phyloP scores from a whole-genome alignment of 1,140 invertebrate genomes.

The Drosophila miranda region DNA sequence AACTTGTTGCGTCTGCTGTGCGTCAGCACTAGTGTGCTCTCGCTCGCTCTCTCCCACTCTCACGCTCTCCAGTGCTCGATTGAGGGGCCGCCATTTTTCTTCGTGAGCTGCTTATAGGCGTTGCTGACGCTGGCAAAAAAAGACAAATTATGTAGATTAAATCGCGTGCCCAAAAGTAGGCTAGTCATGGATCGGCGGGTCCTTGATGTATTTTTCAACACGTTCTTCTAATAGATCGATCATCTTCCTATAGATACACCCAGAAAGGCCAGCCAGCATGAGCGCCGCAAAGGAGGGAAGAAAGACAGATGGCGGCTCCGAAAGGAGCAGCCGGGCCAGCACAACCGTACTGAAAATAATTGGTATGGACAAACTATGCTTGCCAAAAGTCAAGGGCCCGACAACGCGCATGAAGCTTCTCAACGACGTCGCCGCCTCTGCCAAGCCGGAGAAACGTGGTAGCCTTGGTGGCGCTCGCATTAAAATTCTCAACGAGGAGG shows the following conservation, averaged over 20 bases:
- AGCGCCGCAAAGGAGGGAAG: conserved; percentile 45
- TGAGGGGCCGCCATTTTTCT: conserved; percentile 60
- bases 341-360: conserved; percentile 50
- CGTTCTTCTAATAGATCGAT: background rate
- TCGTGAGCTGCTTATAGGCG: conserved; percentile 74
- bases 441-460: conserved; percentile 47
- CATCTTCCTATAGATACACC: conserved; percentile 1
- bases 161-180: conserved; percentile 73
- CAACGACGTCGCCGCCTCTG: conserved; percentile 39
- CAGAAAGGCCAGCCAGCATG: conserved; percentile 30
- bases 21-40: conserved; percentile 38
- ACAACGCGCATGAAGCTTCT: conserved; percentile 58
- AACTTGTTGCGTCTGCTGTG: conserved; percentile 57
- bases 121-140: conserved; percentile 74
- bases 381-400: conserved; percentile 44
- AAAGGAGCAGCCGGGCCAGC: background rate
- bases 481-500: conserved; percentile 74
- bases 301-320: conserved; percentile 25
- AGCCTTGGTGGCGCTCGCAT: conserved; percentile 36
- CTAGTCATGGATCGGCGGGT: conserved; percentile 35
- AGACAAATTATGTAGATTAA: conserved; percentile 48
- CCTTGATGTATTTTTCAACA: conserved; percentile 37
- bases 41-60: conserved; percentile 38
- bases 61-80: conserved; percentile 37
- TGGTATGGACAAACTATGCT: conserved; percentile 36